A percentile compares a stretch with the other conserved stretches of the same genome.
phyloP scores from a whole-genome alignment of 2,113 vertebrate species.

The Tylochromis polylepis region DNA sequence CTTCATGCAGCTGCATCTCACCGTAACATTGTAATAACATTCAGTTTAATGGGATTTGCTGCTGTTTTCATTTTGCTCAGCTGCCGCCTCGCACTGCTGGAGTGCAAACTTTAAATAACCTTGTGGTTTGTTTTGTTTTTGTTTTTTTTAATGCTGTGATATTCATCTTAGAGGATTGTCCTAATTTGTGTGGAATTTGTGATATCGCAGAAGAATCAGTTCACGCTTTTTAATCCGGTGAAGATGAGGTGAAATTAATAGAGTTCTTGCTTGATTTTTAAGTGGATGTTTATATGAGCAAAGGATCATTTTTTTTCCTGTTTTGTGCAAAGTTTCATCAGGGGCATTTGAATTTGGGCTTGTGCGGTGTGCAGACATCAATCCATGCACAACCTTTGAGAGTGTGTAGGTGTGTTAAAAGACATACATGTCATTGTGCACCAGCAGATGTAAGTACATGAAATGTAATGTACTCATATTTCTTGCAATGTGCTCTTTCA shows the following conservation, averaged over 20 bases:
- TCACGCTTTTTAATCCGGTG: background rate
- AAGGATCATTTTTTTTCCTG: background rate
- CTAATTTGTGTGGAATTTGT: background rate
- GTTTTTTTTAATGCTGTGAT: background rate
- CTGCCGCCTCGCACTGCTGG: background rate
- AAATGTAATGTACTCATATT: background rate
- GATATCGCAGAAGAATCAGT: background rate
- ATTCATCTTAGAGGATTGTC: background rate
- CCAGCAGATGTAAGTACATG: background rate
- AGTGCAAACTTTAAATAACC: background rate
- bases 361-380: background rate
- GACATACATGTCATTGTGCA: background rate
- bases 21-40: background rate
- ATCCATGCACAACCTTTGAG: background rate
- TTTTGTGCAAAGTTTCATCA: background rate
- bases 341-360: background rate
- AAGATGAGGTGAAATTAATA: background rate
- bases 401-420: background rate
- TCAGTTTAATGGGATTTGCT: constrained; percentile 17
- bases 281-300: no score
- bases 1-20: constrained; percentile 28
- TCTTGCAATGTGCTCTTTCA: background rate
- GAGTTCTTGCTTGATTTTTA: background rate
- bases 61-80: constrained; percentile 3
- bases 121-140: background rate